Evolutionary conservation across 1,140 invertebrate species (phyloP), one percentile per base, ranked within the genome.

Genomic region (Diploscapter pachys): DNA sequence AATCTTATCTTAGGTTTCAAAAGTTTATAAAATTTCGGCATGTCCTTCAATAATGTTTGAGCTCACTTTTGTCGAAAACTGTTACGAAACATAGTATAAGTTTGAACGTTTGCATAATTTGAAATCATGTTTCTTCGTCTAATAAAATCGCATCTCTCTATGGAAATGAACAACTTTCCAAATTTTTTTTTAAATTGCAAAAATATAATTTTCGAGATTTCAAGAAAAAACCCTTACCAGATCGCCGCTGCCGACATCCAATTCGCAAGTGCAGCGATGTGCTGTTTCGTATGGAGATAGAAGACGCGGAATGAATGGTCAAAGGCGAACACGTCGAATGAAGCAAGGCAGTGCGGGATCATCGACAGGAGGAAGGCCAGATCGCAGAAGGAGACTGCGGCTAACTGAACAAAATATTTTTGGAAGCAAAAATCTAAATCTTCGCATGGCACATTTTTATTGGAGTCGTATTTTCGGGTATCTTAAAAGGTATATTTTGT

Each of bases 321-420:
- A 48, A 73, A 13, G n/a, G 72, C 78, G 71, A 83, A 55, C 50
- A 72, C 62, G 8, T 81, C 75, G 72, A 82, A 81, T 49, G 78
- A 52, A 31, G 81, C 82, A 11, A 83, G 64, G 53, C 80, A 83
- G 72, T 83, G 81, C 31, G 82, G 82, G 13, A 83, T 48, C 81
- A 83, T 83, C 8, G 73, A 55, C 11, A 83, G 54, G 9, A 83
- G 82, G 70, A 85, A 85, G 11, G 70, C 63, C 52, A 85, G 65
- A 69, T 85, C 83, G 56, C 80, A 83, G 56, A 85, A 78, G 57
- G 80, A 80, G 5, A 85, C 84, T 11, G 82, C 84, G 6, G 83
- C 82, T 56, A 84, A 75, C 82, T 84, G 65, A 74, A 85, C 11
- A 70, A 63, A 63, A 9, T 8, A 65, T 65, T 9, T 11, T 65